phyloP scores from a whole-genome alignment of 2,113 vertebrate genomes.

The Condylura cristata region DNA sequence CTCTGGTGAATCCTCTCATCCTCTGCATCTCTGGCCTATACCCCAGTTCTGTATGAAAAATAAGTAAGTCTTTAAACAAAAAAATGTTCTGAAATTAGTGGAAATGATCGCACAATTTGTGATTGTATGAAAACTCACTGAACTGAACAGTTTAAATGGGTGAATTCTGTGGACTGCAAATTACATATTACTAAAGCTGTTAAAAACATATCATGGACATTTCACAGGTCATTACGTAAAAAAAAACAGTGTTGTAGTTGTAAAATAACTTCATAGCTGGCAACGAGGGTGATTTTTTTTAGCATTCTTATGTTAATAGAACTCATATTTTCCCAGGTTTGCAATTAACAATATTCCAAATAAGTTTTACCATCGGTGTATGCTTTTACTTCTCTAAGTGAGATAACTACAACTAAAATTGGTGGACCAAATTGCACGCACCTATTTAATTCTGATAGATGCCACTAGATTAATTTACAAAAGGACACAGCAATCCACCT shows the following conservation, averaged over 20 bases:
- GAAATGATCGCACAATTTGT: background rate
- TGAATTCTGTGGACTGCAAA: background rate
- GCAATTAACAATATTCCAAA: background rate
- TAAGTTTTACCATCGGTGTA: background rate
- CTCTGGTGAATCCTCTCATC: no score
- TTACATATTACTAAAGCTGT: background rate
- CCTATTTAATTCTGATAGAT: constrained; percentile 1
- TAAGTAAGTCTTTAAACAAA: no score
- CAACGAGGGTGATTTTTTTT: background rate
- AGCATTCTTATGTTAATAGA: background rate
- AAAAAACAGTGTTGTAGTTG: background rate
- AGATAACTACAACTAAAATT: background rate
- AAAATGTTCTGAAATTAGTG: background rate
- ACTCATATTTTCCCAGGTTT: background rate
- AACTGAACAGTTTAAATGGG: background rate
- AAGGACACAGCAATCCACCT: background rate
- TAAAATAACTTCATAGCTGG: background rate
- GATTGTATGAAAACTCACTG: background rate
- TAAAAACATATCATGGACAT: background rate
- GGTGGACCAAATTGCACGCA: background rate
- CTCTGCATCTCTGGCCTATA: no score
- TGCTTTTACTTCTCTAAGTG: background rate
- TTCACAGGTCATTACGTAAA: background rate
- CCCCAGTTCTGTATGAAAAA: no score
- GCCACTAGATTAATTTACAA: background rate